Evolutionary conservation across 2,113 vertebrate species (phyloP).

Genomic region (Erpornis zantholeuca): DNA sequence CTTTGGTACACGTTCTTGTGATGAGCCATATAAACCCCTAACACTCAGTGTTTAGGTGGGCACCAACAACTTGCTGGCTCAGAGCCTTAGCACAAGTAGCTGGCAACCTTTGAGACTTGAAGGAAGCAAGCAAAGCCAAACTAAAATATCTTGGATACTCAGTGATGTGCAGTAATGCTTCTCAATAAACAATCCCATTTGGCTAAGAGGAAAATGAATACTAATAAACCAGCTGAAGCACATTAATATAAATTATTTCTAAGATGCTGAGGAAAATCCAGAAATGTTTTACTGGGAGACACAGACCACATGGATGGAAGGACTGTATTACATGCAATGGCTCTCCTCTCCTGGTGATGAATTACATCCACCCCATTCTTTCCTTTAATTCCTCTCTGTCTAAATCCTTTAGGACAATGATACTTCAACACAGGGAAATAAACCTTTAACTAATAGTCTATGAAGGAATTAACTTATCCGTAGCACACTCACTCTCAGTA

Average conservation of each 20-base stretch:
- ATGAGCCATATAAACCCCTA: background rate
- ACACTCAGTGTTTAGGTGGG: background rate
- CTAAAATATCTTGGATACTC: background rate
- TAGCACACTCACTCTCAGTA: background rate
- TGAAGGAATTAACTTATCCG: background rate
- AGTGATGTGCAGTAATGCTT: background rate
- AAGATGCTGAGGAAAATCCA: background rate
- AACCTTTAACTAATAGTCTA: constrained; percentile 7
- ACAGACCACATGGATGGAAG: background rate
- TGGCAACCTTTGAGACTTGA: background rate
- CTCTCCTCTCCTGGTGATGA: background rate
- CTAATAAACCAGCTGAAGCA: background rate
- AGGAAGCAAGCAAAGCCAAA: background rate
- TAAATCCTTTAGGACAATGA: background rate
- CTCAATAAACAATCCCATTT: constrained; percentile 12
- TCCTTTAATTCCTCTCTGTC: background rate
- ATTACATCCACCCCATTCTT: background rate
- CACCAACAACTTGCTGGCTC: background rate
- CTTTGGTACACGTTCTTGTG: fast-evolving
- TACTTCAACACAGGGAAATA: background rate
- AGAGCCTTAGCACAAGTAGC: background rate
- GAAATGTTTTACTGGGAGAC: background rate
- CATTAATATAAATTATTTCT: constrained; percentile 7
- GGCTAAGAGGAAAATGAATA: constrained; percentile 4
- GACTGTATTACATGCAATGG: background rate